Evolutionary conservation across 2,888 invertebrate genomes (phyloP), one percentile per base, ranked within the genome.

Genomic region (Anthophora plumipes): DNA sequence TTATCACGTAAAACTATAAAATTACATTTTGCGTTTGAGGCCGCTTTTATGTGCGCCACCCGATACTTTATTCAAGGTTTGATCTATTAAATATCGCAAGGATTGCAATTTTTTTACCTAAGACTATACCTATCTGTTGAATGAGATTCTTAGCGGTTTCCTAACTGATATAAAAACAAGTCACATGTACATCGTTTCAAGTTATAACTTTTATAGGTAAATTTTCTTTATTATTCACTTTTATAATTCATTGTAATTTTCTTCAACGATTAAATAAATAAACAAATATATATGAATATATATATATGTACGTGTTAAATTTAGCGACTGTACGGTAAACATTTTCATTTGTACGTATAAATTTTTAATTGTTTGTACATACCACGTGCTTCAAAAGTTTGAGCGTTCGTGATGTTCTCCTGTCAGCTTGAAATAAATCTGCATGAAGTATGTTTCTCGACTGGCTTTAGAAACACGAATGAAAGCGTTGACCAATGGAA

Each of bases 401-500:
- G 55, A 71, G 48, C 52, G 70, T 68, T 66, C 31, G 66, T 59
- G 78, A 63, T 80, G 75, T 69, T 77, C 54, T 67, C 17, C 68
- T 60, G 70, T 71, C 67, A 69, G 64, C 68, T 77, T 54, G 50
- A 61, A 72, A 61, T 61, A 73, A 73, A 72, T 63, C 69, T 52
- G 50, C 66, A 78, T 69, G 63, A 76, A 77, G 81, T 81, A 75
- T 79, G 81, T 70, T 84, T 72, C 71, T 80, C 64, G 72, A 82
- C 63, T 88, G 86, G 76, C 76, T 80, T 85, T 86, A 78, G 81
- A 84, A 83, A 75, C 74, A 82, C 87, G 88, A 91, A 88, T 91
- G 91, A 89, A 77, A 75, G 59, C 67, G 73, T 84, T 79, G 76
- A 83, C 89, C 89, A 90, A 91, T 90, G 87, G 85, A 86, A 89